These are phyloP conservation scores for Enteromius unitaeniatus DNA, from an alignment of 2,797 vertebrate genomes.

Conservation along the genomic window DNA sequence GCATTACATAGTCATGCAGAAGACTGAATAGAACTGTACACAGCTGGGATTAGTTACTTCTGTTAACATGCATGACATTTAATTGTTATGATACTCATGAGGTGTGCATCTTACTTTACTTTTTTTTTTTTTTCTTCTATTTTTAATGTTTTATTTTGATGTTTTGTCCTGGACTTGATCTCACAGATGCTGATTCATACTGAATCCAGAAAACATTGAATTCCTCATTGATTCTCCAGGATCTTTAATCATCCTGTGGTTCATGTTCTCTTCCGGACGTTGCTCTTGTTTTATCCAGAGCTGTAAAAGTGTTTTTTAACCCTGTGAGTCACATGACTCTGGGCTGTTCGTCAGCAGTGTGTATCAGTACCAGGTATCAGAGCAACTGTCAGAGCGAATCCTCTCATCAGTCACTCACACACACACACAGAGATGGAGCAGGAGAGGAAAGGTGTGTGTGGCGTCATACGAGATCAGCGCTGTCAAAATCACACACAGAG, in stretches of 20 bases:
- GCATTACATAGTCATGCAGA: background rate
- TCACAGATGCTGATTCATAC: background rate
- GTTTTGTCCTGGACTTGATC: background rate
- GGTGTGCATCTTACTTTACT: background rate
- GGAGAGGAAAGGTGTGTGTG: background rate
- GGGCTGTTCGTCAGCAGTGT: background rate
- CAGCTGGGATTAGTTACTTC: background rate
- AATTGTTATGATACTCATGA: background rate
- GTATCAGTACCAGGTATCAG: conserved; percentile 59
- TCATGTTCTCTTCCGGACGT: background rate
- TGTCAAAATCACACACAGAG: background rate
- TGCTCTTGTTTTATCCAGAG: background rate
- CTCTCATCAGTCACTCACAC: conserved; percentile 46
- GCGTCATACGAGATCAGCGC: background rate
- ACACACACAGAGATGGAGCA: background rate
- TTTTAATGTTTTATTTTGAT: background rate
- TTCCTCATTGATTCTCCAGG: background rate
- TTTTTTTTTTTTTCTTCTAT: too few relatives aligned
- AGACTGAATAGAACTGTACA: background rate
- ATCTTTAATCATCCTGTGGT: background rate
- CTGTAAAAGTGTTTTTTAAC: background rate
- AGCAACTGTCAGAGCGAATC: conserved; percentile 60
- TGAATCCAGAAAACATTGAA: background rate
- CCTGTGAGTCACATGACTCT: background rate
- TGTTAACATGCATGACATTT: background rate